These are phyloP conservation scores for Mormyrops boulengeri DNA, from an alignment of 2,797 vertebrate genomes.

Conservation along the genomic window DNA sequence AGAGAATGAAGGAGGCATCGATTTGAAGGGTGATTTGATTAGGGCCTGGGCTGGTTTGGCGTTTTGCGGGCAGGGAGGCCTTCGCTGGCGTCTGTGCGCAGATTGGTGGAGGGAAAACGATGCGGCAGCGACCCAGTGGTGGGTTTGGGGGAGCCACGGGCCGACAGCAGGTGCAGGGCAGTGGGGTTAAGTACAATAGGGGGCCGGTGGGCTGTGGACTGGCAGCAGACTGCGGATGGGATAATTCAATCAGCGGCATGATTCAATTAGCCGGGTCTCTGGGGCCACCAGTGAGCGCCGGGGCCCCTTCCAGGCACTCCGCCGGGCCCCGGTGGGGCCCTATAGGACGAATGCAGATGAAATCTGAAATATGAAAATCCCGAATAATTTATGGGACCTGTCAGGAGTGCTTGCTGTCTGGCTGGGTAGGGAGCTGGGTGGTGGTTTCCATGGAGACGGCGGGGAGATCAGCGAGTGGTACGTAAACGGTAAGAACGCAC, in stretches of 20 bases:
- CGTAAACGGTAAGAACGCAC: constrained; percentile 15
- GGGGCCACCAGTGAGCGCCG: constrained; percentile 79
- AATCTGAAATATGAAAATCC: constrained; percentile 99
- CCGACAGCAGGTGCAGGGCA: constrained; percentile 92
- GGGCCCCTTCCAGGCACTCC: constrained; percentile 73
- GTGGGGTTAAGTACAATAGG: constrained; percentile 99
- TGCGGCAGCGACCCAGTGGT: constrained; percentile 44
- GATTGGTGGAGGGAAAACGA: constrained; percentile 77
- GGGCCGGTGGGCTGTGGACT: constrained; percentile 99
- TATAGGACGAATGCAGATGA: constrained; percentile 98
- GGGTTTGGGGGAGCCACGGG: constrained; percentile 76
- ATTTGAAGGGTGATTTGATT: constrained; percentile 39
- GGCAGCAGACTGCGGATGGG: constrained; percentile 99
- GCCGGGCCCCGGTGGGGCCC: constrained; percentile 61
- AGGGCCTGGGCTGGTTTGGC: constrained; percentile 45
- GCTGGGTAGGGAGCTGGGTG: constrained; percentile 39
- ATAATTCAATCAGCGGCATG: constrained; percentile 99
- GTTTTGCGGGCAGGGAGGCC: constrained; percentile 62
- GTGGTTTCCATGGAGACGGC: constrained; percentile 76
- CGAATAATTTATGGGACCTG: constrained; percentile 99
- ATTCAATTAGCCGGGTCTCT: constrained; percentile 99
- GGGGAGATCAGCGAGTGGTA: constrained; percentile 51
- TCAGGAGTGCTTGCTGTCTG: constrained; percentile 76
- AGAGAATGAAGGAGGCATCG: not conserved
- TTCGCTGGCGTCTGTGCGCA: constrained; percentile 84